Evolutionary conservation across 2,113 vertebrate species (phyloP), one percentile per base, ranked within the genome.

Genomic region (Dasyornis broadbenti): DNA sequence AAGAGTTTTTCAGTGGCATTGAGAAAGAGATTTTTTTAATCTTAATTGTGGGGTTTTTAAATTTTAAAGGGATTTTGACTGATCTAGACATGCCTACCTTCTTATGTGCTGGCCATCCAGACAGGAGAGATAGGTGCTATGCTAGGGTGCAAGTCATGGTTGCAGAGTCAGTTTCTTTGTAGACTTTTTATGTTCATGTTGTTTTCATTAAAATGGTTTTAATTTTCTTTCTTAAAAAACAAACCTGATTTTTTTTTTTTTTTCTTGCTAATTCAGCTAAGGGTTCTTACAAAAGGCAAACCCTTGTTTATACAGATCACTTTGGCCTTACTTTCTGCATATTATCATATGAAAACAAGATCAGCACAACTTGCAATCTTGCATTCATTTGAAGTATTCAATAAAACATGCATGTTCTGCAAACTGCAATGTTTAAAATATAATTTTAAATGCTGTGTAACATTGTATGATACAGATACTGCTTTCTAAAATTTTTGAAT

Each of bases 311-410:
- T 89, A 19, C 12, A 45, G 73, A 27, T 81, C 77, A 52, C 71
- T 83, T 91, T 52, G 10, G 8, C 39, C 53, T 93, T 91, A 42
- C 30, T 89, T 86, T 93, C 40, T 77, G 21, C 15, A 15, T 53
- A 40, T 60, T 49, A 39, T 47, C 16, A 24, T 60, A 79, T 7
- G 18, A 90, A 95, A 94, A 68, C 56, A 88, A 87, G 85, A 54
- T 50, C 28, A 94, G 47, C 39, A 71, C 75, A 88, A 90, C 61
- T 76, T 94, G 40, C 31, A 91, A 89, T 79, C 65, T 92, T 95
- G 16, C 28, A 79, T 91, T 96, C 45, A 73, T 95, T 95, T 95
- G 49, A 94, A 59, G 18, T 77, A 39, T 90, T 97, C 37, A 86
- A 53, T 92, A 86, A 94, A 96, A 82, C 28, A 70, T 49, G 37